Evolutionary conservation across 2,797 vertebrate species (phyloP).

Genomic region (Tadarida brasiliensis): DNA sequence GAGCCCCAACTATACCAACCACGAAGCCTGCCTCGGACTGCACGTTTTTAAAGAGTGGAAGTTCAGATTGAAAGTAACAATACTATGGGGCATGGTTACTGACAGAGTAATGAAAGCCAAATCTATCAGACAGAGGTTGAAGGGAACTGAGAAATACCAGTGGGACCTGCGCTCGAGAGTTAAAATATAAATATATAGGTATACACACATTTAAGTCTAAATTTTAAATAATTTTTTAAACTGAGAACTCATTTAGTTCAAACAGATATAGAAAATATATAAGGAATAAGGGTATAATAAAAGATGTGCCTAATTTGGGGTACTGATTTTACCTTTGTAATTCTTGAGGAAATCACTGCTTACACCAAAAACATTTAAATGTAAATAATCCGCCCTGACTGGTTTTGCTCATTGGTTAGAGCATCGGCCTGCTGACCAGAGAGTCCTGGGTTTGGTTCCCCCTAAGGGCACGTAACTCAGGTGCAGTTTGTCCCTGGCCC

Average conservation of each 20-base stretch:
- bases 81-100: not conserved
- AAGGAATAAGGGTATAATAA: not conserved
- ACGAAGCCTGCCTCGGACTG: too few species aligned
- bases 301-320: not conserved
- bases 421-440: too few species aligned
- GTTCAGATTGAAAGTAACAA: not conserved
- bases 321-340: not conserved
- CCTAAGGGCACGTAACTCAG: too few species aligned
- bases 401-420: too few species aligned
- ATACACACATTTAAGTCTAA: not conserved
- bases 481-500: too few species aligned
- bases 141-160: not conserved
- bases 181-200: not conserved
- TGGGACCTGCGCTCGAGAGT: not conserved
- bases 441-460: too few species aligned
- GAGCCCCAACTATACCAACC: too few species aligned
- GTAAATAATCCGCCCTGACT: not conserved
- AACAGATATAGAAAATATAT: not conserved
- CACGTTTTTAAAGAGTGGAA: not conserved
- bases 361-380: not conserved
- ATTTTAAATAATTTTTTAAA: constrained; percentile 11
- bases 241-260: not conserved
- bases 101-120: not conserved
- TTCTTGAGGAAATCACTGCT: not conserved
- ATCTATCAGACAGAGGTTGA: not conserved